Base-by-base conservation (phyloP, 2,797 vertebrate species). In the Poecilia wingei region DNA sequence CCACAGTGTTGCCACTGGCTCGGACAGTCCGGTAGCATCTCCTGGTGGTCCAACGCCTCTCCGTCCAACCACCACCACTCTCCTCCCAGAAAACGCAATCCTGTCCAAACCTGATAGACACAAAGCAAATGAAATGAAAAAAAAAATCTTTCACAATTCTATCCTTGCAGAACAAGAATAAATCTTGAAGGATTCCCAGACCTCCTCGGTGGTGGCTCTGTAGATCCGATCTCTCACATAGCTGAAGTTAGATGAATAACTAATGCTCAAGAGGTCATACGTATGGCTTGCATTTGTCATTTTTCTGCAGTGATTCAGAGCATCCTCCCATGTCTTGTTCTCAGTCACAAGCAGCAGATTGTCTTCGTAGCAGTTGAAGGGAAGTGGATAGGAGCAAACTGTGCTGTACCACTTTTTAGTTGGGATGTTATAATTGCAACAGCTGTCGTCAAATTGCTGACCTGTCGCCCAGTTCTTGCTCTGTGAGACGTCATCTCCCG, bases 261-360 rank as follows among this genome's bases (percentile, higher is more conserved):
- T 0, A 59, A 91, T 25, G 16, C 43, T 91, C 72, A 92, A 20
- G 2, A 93, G 81, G 5, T 85, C 25, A 13, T 66, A 45, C 0
- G 0, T 20, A 43, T 77, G 77, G 7, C 1, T 75, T 10, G 7
- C 2, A 14, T 12, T 1, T 1, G 6, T 25, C 39, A 87, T 55
- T 3, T 1, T 0, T 41, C 16, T 73, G 81, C 91, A 93, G 85
- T 92, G 61, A 0, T 1, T 51, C 53, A 90, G 43, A 1, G 91
- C 90, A 0, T 81, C 77, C 59, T 91, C 88, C 90, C 91, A 93
- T 0, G 86, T 92, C 85, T 87, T 91, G 12, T 69, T 88, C 80
- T 90, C 72, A 0, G 79, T 88, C 75, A 92, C 85, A 57, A 91
- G 0, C 75, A 86, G 39, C 77, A 92, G 68, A 49, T 79, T 76